These are phyloP conservation scores for Gymnocypris eckloni DNA, from an alignment of 2,797 vertebrate species.

Conservation along the genomic window DNA sequence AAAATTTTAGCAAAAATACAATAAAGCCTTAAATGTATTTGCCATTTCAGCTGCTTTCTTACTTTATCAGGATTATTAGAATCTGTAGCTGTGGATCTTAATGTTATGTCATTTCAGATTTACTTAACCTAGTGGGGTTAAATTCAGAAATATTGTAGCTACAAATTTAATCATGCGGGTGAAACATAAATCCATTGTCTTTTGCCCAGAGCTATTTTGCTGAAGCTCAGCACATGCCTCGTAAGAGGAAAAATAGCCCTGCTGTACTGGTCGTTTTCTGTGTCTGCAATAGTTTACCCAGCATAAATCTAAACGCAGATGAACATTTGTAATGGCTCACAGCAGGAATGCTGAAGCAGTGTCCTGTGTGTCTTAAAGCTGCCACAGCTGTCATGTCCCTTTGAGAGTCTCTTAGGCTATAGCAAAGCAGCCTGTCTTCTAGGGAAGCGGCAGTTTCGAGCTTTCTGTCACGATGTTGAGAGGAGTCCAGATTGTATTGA, in stretches of 20 bases:
- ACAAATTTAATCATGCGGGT: neutral
- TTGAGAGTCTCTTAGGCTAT: conserved; percentile 41
- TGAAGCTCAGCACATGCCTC: neutral
- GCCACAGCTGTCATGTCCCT: conserved; percentile 44
- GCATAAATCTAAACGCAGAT: conserved; percentile 8
- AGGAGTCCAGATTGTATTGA: conserved; percentile 26
- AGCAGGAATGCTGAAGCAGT: conserved; percentile 31
- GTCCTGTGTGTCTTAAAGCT: conserved; percentile 33
- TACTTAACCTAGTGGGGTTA: neutral
- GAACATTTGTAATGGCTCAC: conserved; percentile 30
- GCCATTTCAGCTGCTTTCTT: no score
- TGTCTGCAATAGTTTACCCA: neutral
- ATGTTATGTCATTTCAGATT: neutral
- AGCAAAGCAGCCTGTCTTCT: conserved; percentile 24
- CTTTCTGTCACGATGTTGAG: conserved; percentile 37
- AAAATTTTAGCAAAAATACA: neutral
- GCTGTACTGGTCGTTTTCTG: neutral
- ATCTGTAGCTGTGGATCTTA: neutral
- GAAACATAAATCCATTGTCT: neutral
- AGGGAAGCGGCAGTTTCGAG: conserved; percentile 4
- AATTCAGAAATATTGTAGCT: neutral
- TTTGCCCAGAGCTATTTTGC: neutral
- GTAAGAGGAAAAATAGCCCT: neutral
- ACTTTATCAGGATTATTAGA: neutral
- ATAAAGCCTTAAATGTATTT: neutral